phyloP scores from a whole-genome alignment of 2,888 invertebrate species.

The Scaptodrosophila latifasciaeformis region DNA sequence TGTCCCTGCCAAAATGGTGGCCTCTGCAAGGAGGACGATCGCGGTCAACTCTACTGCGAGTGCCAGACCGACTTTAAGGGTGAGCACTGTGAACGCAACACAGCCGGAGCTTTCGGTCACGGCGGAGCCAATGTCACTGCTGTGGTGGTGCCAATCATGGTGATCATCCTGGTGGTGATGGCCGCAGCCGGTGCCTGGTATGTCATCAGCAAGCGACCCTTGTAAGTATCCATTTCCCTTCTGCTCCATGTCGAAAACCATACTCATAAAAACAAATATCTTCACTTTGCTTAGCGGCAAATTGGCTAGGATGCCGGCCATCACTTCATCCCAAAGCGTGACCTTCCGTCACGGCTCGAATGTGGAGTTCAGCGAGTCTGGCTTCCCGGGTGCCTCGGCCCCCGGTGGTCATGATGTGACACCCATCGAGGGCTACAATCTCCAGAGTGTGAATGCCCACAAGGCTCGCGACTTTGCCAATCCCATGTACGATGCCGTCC shows the following conservation, averaged over 20 bases:
- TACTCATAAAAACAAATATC: background rate
- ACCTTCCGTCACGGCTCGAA: conserved; percentile 95
- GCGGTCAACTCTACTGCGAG: conserved; percentile 81
- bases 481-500: conserved; percentile 97
- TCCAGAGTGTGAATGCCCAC: conserved; percentile 82
- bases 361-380: conserved; percentile 86
- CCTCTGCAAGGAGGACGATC: conserved; percentile 80
- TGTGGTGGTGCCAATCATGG: conserved; percentile 87
- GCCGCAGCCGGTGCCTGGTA: conserved; percentile 86
- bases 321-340: conserved; percentile 91
- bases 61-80: conserved; percentile 85
- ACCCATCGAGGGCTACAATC: conserved; percentile 85
- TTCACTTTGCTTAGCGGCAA: conserved; percentile 80
- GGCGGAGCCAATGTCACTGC: conserved; percentile 81
- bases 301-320: conserved; percentile 84
- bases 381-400: conserved; percentile 75
- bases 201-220: conserved; percentile 87
- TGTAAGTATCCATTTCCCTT: conserved; percentile 80
- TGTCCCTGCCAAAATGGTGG: conserved; percentile 94
- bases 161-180: conserved; percentile 83
- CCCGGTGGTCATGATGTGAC: conserved; percentile 69
- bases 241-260: background rate
- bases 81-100: conserved; percentile 82
- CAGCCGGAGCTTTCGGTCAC: conserved; percentile 78
- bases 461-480: conserved; percentile 96